Conservation (phyloP, 2,888 invertebrate genomes). For the Epiblema foenella region DNA sequence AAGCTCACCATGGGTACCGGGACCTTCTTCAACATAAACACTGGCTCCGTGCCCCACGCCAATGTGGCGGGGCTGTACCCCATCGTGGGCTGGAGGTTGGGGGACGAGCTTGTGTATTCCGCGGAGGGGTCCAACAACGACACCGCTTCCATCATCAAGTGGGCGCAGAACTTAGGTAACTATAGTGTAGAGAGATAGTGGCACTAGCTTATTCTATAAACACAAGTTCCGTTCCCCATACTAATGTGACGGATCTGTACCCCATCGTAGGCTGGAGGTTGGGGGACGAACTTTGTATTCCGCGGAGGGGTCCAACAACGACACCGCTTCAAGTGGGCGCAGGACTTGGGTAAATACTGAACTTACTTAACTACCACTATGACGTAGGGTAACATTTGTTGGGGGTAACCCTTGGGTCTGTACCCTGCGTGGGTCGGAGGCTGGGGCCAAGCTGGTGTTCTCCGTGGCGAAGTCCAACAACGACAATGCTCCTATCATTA, state of each 20-base stretch:
- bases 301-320: slow-evolving; percentile 94
- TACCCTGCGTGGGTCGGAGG: too few species aligned
- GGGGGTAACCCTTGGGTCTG: too few species aligned
- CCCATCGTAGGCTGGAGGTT: slow-evolving; percentile 95
- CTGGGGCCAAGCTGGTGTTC: neutral
- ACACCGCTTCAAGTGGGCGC: slow-evolving; percentile 96
- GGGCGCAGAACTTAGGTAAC: slow-evolving; percentile 91
- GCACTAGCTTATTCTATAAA: too few species aligned
- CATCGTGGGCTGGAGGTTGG: slow-evolving; percentile 92
- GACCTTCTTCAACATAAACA: slow-evolving; percentile 94
- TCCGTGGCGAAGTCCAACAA: neutral
- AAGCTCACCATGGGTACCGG: slow-evolving; percentile 97
- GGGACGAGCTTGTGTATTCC: slow-evolving; percentile 85
- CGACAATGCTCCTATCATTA: neutral
- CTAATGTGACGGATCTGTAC: slow-evolving; percentile 93
- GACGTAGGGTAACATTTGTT: neutral
- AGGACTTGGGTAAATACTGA: slow-evolving; percentile 88
- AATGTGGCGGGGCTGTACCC: slow-evolving; percentile 95
- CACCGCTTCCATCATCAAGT: slow-evolving; percentile 94
- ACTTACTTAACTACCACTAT: slow-evolving; percentile 34
- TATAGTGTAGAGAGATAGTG: too few species aligned
- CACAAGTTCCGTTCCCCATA: slow-evolving; percentile 90
- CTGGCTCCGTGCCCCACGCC: slow-evolving; percentile 90
- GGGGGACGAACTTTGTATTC: slow-evolving; percentile 85
- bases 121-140: slow-evolving; percentile 96